phyloP scores from a whole-genome alignment of 2,113 vertebrate species.

The Harpagus bidentatus region DNA sequence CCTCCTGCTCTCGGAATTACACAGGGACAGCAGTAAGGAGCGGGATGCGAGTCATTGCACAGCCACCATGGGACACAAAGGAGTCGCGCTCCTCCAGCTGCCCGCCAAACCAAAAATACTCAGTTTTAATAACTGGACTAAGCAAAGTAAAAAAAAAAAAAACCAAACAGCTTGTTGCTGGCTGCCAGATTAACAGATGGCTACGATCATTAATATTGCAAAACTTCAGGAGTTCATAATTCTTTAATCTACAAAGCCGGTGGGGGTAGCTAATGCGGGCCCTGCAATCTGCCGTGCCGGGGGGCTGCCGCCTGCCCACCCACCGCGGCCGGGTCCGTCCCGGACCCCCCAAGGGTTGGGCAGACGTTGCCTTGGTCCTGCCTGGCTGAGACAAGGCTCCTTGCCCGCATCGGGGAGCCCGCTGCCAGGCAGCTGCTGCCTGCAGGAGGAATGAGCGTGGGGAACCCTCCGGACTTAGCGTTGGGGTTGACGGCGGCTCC shows the following conservation, averaged over 20 bases:
- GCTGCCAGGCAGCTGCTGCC: not conserved
- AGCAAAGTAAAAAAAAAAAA: not conserved
- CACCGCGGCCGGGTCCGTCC: fast-evolving
- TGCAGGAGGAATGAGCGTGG: fast-evolving
- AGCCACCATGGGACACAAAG: fast-evolving
- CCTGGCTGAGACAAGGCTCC: not conserved
- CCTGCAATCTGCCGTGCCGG: not conserved
- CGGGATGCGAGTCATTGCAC: fast-evolving
- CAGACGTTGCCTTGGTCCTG: not conserved
- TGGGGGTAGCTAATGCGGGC: not conserved
- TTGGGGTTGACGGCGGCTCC: not conserved
- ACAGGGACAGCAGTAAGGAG: fast-evolving
- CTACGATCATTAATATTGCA: slow-evolving; percentile 25
- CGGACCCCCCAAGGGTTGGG: fast-evolving
- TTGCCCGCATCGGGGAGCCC: fast-evolving
- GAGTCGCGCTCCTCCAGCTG: not conserved
- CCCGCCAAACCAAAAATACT: not conserved
- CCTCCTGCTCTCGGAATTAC: no score
- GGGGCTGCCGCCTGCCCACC: fast-evolving
- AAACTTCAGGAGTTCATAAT: not conserved
- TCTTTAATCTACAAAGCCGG: slow-evolving; percentile 9
- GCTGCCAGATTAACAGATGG: slow-evolving; percentile 47
- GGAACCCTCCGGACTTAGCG: fast-evolving
- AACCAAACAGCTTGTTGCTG: not conserved
- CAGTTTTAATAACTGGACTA: not conserved